These are phyloP conservation scores for Tipula confusa DNA, from an alignment of 2,888 invertebrate species.

Conservation along the genomic window DNA sequence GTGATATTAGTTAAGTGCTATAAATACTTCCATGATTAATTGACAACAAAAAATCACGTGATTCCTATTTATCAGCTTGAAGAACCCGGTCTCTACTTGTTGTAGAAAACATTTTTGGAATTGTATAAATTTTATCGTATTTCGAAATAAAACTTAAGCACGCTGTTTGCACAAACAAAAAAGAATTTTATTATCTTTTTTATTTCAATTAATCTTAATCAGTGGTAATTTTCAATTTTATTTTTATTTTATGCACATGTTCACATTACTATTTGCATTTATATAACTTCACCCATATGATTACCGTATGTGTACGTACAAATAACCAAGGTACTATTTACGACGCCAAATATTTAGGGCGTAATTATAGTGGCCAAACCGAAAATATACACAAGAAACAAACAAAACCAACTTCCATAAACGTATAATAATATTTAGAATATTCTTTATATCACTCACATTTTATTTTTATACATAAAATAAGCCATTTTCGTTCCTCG, in stretches of 20 bases:
- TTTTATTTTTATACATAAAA: constrained; percentile 28
- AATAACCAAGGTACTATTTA: neutral
- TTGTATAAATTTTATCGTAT: neutral
- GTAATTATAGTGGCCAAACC: neutral
- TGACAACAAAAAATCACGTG: neutral
- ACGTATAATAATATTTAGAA: neutral
- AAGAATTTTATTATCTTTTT: neutral
- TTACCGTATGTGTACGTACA: neutral
- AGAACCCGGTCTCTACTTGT: neutral
- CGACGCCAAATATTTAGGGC: neutral
- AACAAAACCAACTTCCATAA: neutral
- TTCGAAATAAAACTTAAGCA: neutral
- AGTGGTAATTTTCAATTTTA: neutral
- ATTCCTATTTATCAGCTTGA: neutral
- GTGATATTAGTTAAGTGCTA: no score
- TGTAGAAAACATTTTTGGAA: no score
- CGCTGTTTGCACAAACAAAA: no score
- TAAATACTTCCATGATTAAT: no score
- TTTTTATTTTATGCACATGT: neutral
- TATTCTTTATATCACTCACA: constrained; percentile 5
- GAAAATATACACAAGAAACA: neutral
- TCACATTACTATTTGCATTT: neutral
- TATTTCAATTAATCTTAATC: constrained; percentile 3
- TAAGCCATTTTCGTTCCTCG: constrained; percentile 14
- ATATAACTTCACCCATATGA: neutral